Evolutionary conservation across 2,888 invertebrate genomes (phyloP), one percentile per base, ranked within the genome.

Genomic region (Cistogaster globosa): DNA sequence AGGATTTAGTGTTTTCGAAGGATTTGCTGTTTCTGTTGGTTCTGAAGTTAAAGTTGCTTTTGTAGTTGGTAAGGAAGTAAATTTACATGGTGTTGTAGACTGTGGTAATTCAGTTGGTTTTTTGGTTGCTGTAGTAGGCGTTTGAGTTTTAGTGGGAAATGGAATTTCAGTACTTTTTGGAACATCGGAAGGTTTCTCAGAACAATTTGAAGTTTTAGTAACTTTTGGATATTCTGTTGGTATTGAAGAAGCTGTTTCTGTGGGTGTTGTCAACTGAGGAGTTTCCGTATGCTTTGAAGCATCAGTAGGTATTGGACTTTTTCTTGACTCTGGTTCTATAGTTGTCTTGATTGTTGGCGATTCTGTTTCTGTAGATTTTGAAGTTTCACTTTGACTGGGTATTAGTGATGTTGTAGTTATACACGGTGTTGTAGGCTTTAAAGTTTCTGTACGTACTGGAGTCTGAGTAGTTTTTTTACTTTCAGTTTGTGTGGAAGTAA

Each of bases 401-500:
- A 6, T 55, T 55, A 12, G 12, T 16, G 48, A n/a, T 2, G 65
- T 22, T 45, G 58, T 1, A n/a, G 7, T 36, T n/a, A 16, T 22
- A n/a, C 45, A 48, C 1, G 42, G n/a, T 12, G 12, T 7, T 8
- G 32, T 32, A 0, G 32, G 6, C 32, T 8, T 32, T 32, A 42
- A 38, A 11, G 62, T 42, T 26, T 20, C 8, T 16, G 60, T 58
- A 5, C 8, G 32, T 32, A 32, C 36, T 20, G 63, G n/a, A 22
- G 48, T 63, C 14, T 26, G 18, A 5, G 65, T 67, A 16, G 48
- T 36, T 18, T 53, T 62, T 45, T n/a, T 20, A 38, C 71, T 60
- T 63, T 18, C 42, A 16, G 42, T 68, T 9, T 26, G 20, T n/a
- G n/a, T 20, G 16, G 26, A 11, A 2, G 48, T 42, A 4, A 4